Base-by-base conservation (phyloP, 2,797 vertebrate species). In the Harpagifer antarcticus region DNA sequence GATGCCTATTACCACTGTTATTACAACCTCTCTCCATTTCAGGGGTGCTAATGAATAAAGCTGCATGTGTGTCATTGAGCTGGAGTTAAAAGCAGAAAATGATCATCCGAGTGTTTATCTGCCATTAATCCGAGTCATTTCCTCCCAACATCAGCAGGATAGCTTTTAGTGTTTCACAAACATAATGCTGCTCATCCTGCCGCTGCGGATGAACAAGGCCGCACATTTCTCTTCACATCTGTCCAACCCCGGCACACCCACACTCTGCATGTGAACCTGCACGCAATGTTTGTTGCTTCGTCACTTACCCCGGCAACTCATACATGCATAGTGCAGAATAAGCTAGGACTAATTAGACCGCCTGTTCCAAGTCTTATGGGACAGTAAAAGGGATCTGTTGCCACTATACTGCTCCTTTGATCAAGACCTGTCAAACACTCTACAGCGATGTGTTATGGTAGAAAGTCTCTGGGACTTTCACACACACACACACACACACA, bases 341-440 rank as follows among this genome's bases (percentile, higher is more conserved):
- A 74, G 68, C 0, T 4, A 65, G 54, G 70, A 76, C 85, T 86
- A 88, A 90, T 92, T 91, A 87, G 78, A 55, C 65, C 7, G 68
- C 23, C n/a, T 76, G 70, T 85, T 72, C 56, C 68, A 40, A 16
- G 74, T 81, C 76, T 87, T 79, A 48, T 65, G 88, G 88, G 90
- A 91, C 75, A 74, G 79, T 65, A 71, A 75, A 80, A 67, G 63
- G 40, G 71, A 86, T 88, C 77, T 85, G 74, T 72, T 86, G 83
- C 66, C 75, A 76, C 77, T 58, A 68, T 68, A 57, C 68, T 23
- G 31, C 66, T 72, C 43, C 81, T 91, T 88, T 92, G 86, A 92
- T 91, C 84, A 85, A 27, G 15, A 65, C 52, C 83, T 81, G 78
- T 85, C 88, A 84, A 78, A 83, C 80, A 76, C 75, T 80, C 48